Evolutionary conservation across 2,797 vertebrate species (phyloP).

Genomic region (Crocidura indochinensis): DNA sequence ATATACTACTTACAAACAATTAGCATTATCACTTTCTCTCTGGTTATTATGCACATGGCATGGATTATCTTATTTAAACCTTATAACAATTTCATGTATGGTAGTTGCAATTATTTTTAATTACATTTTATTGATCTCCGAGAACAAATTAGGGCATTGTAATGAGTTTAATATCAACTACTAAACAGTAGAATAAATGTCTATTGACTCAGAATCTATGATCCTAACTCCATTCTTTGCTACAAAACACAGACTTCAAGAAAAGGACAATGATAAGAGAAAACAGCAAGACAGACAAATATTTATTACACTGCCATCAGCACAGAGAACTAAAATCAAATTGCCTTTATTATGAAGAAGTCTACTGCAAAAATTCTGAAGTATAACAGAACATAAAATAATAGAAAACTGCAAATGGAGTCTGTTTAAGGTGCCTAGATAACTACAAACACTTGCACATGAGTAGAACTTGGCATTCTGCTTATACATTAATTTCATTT

Average conservation of each 20-base stretch:
- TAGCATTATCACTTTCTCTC: not conserved
- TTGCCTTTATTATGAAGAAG: not conserved
- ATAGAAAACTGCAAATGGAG: not conserved
- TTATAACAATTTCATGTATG: not conserved
- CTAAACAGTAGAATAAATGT: not conserved
- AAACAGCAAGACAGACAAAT: conserved; percentile 9
- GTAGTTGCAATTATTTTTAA: not conserved
- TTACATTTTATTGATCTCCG: not conserved
- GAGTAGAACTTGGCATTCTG: conserved; percentile 31
- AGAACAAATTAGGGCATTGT: not conserved
- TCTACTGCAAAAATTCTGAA: not conserved
- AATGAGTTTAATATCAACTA: conserved; percentile 27
- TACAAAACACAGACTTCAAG: not conserved
- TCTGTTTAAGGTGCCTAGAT: not conserved
- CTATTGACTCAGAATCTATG: conserved; percentile 3
- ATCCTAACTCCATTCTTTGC: not conserved
- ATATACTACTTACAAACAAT: conserved; percentile 16
- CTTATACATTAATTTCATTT: conserved; percentile 23
- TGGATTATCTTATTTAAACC: not conserved
- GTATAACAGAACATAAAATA: not conserved
- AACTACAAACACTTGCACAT: conserved; percentile 11
- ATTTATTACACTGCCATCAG: not conserved
- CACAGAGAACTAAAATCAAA: conserved; percentile 7
- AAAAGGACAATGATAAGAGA: not conserved
- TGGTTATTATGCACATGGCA: not conserved